These are phyloP conservation scores for Psittacula derbiana DNA, from an alignment of 2,797 vertebrate genomes.

Conservation along the genomic window DNA sequence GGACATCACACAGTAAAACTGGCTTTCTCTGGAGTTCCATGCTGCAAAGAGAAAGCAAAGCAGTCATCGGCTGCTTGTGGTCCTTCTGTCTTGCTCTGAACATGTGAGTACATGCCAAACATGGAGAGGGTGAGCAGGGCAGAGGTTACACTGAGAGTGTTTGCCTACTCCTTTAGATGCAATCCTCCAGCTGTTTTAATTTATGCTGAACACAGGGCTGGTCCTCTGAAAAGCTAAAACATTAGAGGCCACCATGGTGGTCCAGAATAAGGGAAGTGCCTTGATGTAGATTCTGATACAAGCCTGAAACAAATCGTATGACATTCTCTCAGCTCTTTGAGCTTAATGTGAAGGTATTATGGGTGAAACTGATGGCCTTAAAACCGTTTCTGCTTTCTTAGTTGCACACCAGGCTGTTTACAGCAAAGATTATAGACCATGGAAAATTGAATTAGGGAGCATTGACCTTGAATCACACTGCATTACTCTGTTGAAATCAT, in stretches of 20 bases:
- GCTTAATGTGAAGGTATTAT: background rate
- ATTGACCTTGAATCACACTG: background rate
- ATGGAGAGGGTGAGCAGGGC: background rate
- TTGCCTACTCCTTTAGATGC: background rate
- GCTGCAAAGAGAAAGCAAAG: background rate
- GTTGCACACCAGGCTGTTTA: constrained; percentile 22
- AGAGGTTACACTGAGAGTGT: background rate
- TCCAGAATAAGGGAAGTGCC: constrained; percentile 1
- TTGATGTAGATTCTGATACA: background rate
- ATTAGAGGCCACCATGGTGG: background rate
- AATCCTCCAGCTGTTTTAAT: background rate
- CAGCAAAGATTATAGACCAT: constrained; percentile 33
- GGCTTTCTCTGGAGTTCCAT: background rate
- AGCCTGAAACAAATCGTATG: constrained; percentile 21
- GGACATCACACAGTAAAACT: background rate
- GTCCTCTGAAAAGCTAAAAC: background rate
- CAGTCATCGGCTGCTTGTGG: background rate
- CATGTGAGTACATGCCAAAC: background rate
- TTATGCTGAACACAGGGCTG: background rate
- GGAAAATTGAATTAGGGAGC: constrained; percentile 29
- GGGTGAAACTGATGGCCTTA: constrained; percentile 29
- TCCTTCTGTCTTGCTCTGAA: background rate
- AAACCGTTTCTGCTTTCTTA: constrained; percentile 34
- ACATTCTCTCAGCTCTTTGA: constrained; percentile 22
- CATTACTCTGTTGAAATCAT: background rate